These are phyloP conservation scores for Phalacrocorax brasilianus DNA, from an alignment of 2,113 vertebrate species.

Conservation along the genomic window DNA sequence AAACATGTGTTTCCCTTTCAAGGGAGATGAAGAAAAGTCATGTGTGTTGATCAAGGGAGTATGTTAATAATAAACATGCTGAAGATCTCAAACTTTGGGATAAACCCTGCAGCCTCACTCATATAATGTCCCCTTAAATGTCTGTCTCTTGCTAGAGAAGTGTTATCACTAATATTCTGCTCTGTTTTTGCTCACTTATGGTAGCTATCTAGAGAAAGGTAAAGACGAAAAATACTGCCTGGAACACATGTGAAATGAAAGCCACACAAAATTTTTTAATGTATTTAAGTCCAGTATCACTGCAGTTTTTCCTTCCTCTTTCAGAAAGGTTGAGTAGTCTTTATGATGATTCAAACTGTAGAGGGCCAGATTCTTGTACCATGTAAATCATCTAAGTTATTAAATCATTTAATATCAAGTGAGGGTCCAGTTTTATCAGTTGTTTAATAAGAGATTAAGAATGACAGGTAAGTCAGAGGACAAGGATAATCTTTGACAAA, in stretches of 20 bases:
- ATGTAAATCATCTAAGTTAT: background rate
- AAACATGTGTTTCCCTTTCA: background rate
- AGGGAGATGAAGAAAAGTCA: background rate
- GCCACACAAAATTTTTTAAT: background rate
- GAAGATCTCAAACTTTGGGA: background rate
- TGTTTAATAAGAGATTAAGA: background rate
- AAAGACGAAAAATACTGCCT: background rate
- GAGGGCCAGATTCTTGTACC: background rate
- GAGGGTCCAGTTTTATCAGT: background rate
- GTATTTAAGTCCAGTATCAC: background rate
- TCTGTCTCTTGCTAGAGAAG: background rate
- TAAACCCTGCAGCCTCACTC: background rate
- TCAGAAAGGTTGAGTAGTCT: background rate
- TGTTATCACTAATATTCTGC: background rate
- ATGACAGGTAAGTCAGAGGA: background rate
- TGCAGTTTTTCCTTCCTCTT: background rate
- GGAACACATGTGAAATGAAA: background rate
- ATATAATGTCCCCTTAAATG: background rate
- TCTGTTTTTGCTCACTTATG: background rate
- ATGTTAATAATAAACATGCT: background rate
- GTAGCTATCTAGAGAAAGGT: background rate
- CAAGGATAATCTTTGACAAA: background rate
- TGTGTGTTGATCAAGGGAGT: background rate
- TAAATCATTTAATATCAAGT: background rate
- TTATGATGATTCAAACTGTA: background rate